phyloP scores from a whole-genome alignment of 1,140 invertebrate genomes.

The Hycleus cichorii region DNA sequence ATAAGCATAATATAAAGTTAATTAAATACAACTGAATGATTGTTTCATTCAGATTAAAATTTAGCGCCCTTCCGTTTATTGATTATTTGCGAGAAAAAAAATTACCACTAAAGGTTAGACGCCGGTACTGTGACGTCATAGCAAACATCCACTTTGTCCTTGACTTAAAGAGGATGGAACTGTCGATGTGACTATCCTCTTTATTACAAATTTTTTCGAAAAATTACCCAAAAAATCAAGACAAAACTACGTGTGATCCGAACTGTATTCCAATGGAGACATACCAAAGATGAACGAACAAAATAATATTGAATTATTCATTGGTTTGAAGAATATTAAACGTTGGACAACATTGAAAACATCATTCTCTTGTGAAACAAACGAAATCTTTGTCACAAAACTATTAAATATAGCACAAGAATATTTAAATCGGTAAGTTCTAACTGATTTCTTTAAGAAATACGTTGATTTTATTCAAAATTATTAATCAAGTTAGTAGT shows the following conservation, averaged over 20 bases:
- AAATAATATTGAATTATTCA: neutral
- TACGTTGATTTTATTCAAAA: conserved; percentile 1
- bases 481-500: neutral
- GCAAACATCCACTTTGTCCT: neutral
- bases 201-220: conserved; percentile 9
- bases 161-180: conserved; percentile 15
- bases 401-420: conserved; percentile 10
- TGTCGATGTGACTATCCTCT: conserved; percentile 11
- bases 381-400: conserved; percentile 9
- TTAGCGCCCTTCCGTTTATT: too few species aligned
- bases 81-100: too few species aligned
- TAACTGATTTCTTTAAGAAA: neutral
- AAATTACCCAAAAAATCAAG: conserved; percentile 8
- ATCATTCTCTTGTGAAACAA: conserved; percentile 10
- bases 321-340: conserved; percentile 11
- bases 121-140: conserved; percentile 16
- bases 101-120: neutral
- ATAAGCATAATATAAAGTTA: too few species aligned
- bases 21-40: too few species aligned
- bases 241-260: neutral
- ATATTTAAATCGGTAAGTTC: conserved; percentile 12
- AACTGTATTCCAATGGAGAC: neutral
- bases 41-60: too few species aligned
- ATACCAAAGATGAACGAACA: neutral
- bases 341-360: conserved; percentile 8